Percentiles rank a stretch among this genome's conserved stretches.
Evolutionary conservation across 2,888 invertebrate species (phyloP).

Genomic region (Meiosimyza decipiens): DNA sequence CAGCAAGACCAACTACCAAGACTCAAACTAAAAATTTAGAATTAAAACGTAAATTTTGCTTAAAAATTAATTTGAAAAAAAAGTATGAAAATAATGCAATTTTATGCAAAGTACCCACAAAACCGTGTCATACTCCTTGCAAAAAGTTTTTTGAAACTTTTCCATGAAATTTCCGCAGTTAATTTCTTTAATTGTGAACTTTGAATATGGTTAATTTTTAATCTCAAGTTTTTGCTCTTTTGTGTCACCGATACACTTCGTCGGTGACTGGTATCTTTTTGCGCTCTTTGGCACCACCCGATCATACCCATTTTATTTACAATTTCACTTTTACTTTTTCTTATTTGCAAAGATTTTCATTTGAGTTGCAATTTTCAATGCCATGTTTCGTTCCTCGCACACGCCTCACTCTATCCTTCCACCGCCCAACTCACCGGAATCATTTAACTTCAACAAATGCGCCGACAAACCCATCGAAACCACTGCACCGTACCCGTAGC

Average conservation of each 20-base stretch:
- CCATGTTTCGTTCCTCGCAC: background rate
- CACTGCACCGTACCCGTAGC: background rate
- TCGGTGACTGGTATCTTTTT: background rate
- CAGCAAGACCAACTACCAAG: no score
- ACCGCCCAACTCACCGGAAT: background rate
- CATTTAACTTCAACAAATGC: background rate
- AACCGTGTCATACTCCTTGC: no score
- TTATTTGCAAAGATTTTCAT: slow-evolving; percentile 9
- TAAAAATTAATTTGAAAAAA: no score
- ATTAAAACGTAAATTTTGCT: no score
- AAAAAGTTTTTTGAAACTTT: no score
- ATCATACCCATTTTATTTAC: background rate
- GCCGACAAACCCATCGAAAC: background rate
- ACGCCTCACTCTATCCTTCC: background rate
- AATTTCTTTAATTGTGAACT: no score
- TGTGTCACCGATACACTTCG: background rate
- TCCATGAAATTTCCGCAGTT: no score
- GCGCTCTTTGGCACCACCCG: background rate
- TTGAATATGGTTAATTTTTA: no score
- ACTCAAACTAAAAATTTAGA: no score
- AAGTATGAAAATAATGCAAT: no score
- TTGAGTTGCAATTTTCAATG: slow-evolving; percentile 24
- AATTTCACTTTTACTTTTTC: background rate
- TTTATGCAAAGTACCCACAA: no score
- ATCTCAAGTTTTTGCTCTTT: slow-evolving; percentile 1